Evolutionary conservation across 2,888 invertebrate genomes (phyloP).

Genomic region (Liposcelis brunnea): DNA sequence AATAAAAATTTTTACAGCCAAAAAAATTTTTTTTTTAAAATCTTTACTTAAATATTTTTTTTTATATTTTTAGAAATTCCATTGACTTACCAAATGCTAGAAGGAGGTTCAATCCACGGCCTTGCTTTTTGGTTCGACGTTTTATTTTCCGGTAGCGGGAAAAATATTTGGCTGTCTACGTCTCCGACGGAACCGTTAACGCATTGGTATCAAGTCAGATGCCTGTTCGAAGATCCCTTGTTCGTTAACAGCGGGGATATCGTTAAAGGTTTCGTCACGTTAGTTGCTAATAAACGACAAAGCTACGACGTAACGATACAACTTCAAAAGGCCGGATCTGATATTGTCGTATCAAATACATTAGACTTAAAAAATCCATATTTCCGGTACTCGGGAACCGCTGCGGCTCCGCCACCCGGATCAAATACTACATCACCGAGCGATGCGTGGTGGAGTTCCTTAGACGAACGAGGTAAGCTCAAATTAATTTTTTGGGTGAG

Average conservation of each 20-base stretch:
- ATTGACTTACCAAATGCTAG: conserved; percentile 76
- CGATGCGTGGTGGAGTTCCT: conserved; percentile 77
- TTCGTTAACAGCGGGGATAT: conserved; percentile 89
- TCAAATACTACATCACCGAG: conserved; percentile 81
- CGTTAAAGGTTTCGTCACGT: conserved; percentile 67
- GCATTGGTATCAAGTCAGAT: conserved; percentile 98
- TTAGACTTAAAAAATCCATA: conserved; percentile 97
- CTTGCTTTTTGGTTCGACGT: conserved; percentile 99
- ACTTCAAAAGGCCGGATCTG: conserved; percentile 69
- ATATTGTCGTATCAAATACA: conserved; percentile 67
- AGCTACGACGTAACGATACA: conserved; percentile 98
- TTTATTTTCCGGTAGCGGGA: conserved; percentile 76
- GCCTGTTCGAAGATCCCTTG: conserved; percentile 82
- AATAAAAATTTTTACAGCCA: conserved; percentile 13
- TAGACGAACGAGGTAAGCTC: conserved; percentile 49
- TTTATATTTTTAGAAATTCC: conserved; percentile 52
- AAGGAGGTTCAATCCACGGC: conserved; percentile 90
- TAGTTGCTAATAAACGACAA: conserved; percentile 82
- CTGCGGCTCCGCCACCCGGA: conserved; percentile 83
- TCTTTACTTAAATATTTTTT: conserved; percentile 6
- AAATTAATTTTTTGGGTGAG: background rate
- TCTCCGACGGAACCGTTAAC: conserved; percentile 95
- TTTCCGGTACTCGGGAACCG: conserved; percentile 89
- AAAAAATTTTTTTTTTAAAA: conserved; percentile 10
- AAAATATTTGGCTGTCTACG: conserved; percentile 92